Percentiles rank a stretch among this genome's conserved stretches.
phyloP scores from a whole-genome alignment of 2,797 vertebrate species.

The Phylloscopus collybita region DNA sequence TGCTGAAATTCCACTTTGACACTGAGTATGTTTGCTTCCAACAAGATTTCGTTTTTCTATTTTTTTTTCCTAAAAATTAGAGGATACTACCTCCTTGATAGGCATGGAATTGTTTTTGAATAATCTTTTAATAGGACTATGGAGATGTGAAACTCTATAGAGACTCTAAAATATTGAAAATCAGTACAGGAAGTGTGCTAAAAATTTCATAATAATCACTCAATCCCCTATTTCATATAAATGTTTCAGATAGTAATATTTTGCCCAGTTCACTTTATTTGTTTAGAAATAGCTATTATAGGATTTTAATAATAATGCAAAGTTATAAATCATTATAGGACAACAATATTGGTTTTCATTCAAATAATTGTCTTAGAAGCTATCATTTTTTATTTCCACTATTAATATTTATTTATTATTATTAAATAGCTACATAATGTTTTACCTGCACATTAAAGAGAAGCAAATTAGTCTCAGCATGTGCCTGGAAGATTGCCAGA shows the following conservation, averaged over 20 bases:
- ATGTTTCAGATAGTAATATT: not conserved
- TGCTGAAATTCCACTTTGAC: not conserved
- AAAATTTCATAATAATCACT: not conserved
- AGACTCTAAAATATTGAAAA: not conserved
- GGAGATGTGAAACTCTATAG: not conserved
- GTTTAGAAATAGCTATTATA: not conserved
- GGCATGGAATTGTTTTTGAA: not conserved
- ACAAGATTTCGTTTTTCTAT: not conserved
- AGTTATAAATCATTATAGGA: not conserved
- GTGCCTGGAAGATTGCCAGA: not conserved
- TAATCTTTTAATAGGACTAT: not conserved
- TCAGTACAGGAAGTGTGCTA: not conserved
- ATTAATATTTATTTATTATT: not conserved
- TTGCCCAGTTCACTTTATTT: not conserved
- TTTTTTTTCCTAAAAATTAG: not conserved
- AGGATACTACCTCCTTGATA: not conserved
- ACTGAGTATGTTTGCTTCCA: not conserved
- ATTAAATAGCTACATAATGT: not conserved
- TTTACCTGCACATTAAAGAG: not conserved
- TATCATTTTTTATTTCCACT: not conserved
- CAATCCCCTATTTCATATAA: not conserved
- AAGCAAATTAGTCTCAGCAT: not conserved
- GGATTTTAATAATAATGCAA: not conserved
- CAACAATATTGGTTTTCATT: not conserved
- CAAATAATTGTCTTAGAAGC: not conserved